Percentiles rank a stretch among this genome's conserved stretches.
These are phyloP conservation scores for Haemorhous mexicanus DNA, from an alignment of 2,113 vertebrate genomes.

Conservation along the genomic window DNA sequence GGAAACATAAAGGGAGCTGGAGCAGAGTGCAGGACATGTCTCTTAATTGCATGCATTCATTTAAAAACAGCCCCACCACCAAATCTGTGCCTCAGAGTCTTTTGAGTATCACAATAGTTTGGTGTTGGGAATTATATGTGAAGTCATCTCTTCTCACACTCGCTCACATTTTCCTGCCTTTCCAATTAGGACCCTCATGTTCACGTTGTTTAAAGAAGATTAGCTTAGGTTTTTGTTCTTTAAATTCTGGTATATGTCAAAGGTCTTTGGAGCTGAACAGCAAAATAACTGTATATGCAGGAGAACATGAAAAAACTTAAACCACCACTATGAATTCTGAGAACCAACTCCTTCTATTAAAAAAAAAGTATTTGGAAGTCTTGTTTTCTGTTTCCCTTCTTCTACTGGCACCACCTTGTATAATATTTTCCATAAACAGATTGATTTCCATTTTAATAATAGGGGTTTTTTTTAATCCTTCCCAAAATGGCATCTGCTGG, in stretches of 20 bases:
- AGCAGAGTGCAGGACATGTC: not conserved
- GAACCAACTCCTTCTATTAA: not conserved
- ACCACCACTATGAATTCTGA: not conserved
- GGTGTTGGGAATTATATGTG: fast-evolving
- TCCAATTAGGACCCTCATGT: not conserved
- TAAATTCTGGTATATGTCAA: not conserved
- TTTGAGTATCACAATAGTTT: not conserved
- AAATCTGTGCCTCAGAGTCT: not conserved
- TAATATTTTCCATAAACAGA: not conserved
- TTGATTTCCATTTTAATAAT: not conserved
- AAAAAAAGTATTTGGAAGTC: not conserved
- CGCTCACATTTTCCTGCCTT: not conserved
- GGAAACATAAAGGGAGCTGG: not conserved
- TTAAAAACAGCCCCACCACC: not conserved
- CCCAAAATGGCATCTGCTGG: not conserved
- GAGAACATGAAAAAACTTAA: not conserved
- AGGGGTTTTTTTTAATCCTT: not conserved
- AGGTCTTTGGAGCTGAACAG: not conserved
- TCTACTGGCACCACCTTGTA: not conserved
- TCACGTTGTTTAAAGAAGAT: not conserved
- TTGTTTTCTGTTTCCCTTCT: not conserved
- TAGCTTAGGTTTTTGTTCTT: not conserved
- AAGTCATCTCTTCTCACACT: not conserved
- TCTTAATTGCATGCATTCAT: not conserved
- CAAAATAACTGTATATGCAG: not conserved